Evolutionary conservation across 1,140 invertebrate genomes (phyloP).

Genomic region (Drosophila kurseongensis): DNA sequence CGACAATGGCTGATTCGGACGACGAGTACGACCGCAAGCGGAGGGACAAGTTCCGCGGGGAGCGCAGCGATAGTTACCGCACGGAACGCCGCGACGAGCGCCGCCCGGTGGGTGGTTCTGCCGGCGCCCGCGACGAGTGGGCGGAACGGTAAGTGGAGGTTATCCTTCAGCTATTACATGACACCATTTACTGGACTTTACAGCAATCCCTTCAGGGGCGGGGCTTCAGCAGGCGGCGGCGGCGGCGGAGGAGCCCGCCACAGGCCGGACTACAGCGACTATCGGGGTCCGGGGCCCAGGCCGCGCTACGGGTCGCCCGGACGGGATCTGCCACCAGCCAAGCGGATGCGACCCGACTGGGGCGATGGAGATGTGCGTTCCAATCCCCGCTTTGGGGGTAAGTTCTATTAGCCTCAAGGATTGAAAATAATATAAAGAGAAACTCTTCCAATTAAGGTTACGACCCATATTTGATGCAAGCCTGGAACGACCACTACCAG

Average conservation of each 20-base stretch:
- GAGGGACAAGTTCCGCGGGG: conserved; percentile 94
- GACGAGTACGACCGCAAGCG: conserved; percentile 96
- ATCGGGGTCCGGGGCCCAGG: conserved; percentile 86
- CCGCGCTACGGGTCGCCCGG: conserved; percentile 90
- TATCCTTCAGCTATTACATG: conserved; percentile 2
- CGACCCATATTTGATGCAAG: conserved; percentile 79
- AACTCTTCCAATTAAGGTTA: conserved; percentile 50
- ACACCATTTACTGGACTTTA: conserved; percentile 20
- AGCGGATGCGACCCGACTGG: conserved; percentile 92
- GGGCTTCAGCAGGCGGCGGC: conserved; percentile 81
- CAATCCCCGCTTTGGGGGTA: conserved; percentile 85
- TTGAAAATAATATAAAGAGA: not conserved
- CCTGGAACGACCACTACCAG: conserved; percentile 83
- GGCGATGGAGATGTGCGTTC: conserved; percentile 84
- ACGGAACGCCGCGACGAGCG: conserved; percentile 90
- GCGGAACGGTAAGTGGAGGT: conserved; percentile 86
- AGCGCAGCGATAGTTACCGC: conserved; percentile 91
- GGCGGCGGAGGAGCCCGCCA: conserved; percentile 78
- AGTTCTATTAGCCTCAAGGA: conserved; percentile 4
- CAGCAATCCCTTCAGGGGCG: conserved; percentile 81
- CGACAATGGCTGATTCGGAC: conserved; percentile 94
- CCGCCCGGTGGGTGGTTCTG: conserved; percentile 58
- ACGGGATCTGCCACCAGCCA: conserved; percentile 91
- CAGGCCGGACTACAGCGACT: conserved; percentile 90
- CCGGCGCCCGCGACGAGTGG: conserved; percentile 90